Base-by-base conservation (phyloP, 2,113 vertebrate species). In the Neofelis nebulosa region DNA sequence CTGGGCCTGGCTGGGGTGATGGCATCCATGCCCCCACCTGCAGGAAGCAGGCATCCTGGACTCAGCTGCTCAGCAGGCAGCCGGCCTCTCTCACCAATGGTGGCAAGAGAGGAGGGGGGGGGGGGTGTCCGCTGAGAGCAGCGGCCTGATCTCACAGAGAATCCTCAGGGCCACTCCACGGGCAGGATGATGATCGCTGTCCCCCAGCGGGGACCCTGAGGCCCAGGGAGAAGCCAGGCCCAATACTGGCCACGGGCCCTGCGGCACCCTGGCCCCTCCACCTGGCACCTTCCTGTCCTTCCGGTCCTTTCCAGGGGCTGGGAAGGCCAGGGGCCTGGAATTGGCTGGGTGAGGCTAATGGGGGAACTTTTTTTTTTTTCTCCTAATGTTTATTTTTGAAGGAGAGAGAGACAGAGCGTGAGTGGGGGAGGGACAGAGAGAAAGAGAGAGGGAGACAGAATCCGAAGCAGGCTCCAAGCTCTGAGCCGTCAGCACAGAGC, bases 11-110 rank as follows among this genome's bases (percentile, higher is more conserved):
- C 36, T 33, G 65, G 50, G 33, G 50, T 0, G 15, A 19, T 2
- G 2, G 5, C 15, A 0, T 29, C 36, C 5, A 1, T 5, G 12
- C 11, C n/a, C 76, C 57, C 3, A 7, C 3, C 0, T 16, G 23
- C 0, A 45, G 23, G 57, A 52, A 23, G 25, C 27, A 61, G 13
- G 14, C 13, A 0, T 2, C 65, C 87, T 2, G 7, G 13, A 21
- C n/a, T 66, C 63, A 2, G 12, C 7, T n/a, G 76, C 76, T 89
- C 13, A 0, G 16, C 45, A 14, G 15, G 6, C 31, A 36, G 55
- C 16, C 4, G 8, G 57, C 48, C 10, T 45, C 69, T 69, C 91
- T 79, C 81, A 7, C 33, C 50, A 3, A 41, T 11, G 8, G 41
- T 38, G 73, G 13, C 25, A 45, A 41, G 73, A n/a, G 38, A 27